phyloP scores from a whole-genome alignment of 2,888 invertebrate genomes.

The Macrosoma leucophasiata region DNA sequence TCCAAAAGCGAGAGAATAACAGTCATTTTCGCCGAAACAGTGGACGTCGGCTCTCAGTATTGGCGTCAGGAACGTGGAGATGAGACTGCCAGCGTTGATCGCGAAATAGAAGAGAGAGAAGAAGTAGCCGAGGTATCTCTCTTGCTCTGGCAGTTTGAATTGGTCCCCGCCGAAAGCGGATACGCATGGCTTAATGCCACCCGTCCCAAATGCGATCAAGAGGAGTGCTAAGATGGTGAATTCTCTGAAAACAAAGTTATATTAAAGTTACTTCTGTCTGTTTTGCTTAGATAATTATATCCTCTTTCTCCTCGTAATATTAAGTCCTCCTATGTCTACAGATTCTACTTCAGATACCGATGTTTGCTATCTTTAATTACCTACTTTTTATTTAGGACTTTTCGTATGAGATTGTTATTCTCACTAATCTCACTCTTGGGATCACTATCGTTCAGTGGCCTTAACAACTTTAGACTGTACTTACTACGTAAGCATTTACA shows the following conservation, averaged over 20 bases:
- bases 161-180: conserved; percentile 97
- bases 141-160: conserved; percentile 88
- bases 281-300: not conserved
- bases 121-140: conserved; percentile 85
- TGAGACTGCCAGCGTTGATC: conserved; percentile 92
- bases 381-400: too few species aligned
- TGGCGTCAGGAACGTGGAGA: conserved; percentile 93
- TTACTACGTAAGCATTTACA: too few species aligned
- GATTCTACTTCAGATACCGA: too few species aligned
- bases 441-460: too few species aligned
- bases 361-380: too few species aligned
- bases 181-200: conserved; percentile 97
- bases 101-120: conserved; percentile 97
- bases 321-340: too few species aligned
- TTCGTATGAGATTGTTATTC: too few species aligned
- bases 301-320: too few species aligned
- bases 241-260: conserved; percentile 66
- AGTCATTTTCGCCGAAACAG: conserved; percentile 85
- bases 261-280: too few species aligned
- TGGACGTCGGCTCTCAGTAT: conserved; percentile 85
- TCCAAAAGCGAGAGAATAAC: conserved; percentile 91
- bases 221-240: conserved; percentile 81
- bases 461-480: too few species aligned
- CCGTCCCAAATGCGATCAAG: conserved; percentile 91
- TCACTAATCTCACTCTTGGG: too few species aligned